Conservation (phyloP, 2,113 vertebrate genomes). For the Phylloscopus trochilus region DNA sequence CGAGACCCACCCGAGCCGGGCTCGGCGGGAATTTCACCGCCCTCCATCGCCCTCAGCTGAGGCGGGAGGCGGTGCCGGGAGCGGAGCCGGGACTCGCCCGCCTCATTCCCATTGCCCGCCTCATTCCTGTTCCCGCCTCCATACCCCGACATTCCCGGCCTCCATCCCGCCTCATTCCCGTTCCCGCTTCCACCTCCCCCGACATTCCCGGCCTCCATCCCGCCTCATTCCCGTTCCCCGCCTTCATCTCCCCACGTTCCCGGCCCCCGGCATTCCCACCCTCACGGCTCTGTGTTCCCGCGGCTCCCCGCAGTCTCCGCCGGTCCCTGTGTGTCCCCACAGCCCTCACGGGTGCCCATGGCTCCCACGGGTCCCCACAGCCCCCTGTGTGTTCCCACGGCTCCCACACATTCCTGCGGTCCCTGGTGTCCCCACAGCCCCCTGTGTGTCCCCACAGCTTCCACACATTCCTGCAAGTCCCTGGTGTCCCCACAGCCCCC, state of each 20-base stretch:
- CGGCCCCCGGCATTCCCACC: background rate
- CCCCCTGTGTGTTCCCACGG: background rate
- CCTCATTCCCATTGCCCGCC: too few species aligned
- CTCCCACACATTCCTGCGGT: background rate
- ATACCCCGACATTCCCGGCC: background rate
- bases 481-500: background rate
- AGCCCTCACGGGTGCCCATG: background rate
- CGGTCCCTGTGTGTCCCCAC: too few species aligned
- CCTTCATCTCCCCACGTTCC: fast-evolving
- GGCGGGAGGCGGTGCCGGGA: fast-evolving
- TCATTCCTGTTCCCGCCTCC: background rate
- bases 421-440: background rate
- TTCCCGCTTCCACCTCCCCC: background rate
- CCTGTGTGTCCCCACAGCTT: background rate
- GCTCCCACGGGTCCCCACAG: too few species aligned
- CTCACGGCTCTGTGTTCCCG: fast-evolving
- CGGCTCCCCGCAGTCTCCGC: fast-evolving
- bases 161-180: too few species aligned
- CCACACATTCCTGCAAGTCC: too few species aligned
- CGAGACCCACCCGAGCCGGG: background rate
- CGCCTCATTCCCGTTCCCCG: background rate
- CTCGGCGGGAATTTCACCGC: fast-evolving
- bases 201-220: too few species aligned
- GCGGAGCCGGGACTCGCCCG: background rate
- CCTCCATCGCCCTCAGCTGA: background rate